A percentile compares a stretch with the other conserved stretches of the same genome.
phyloP scores from a whole-genome alignment of 2,888 invertebrate species.

The Tiliacea citrago region DNA sequence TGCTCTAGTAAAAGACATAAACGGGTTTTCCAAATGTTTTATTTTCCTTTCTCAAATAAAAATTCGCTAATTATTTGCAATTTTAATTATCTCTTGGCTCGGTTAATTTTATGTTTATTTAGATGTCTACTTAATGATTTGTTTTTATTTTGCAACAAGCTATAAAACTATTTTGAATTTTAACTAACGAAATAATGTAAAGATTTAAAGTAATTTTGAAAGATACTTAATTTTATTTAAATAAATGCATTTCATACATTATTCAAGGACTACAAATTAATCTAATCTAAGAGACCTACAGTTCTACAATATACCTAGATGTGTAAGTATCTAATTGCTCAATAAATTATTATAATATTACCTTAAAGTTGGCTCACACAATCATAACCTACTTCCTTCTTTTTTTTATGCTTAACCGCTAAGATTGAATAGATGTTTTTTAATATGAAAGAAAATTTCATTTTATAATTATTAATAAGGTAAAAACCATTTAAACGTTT shows the following conservation, averaged over 20 bases:
- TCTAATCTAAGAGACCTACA: neutral
- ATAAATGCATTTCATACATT: neutral
- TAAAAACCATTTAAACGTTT: neutral
- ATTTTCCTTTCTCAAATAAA: neutral
- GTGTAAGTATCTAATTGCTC: neutral
- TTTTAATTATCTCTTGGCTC: neutral
- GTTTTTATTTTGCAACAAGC: neutral
- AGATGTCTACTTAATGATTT: neutral
- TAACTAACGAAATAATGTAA: neutral
- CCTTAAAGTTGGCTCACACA: neutral
- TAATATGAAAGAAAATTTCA: neutral
- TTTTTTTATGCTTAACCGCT: neutral
- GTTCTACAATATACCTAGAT: conserved; percentile 2
- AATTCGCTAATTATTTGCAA: neutral
- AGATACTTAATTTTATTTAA: conserved; percentile 8
- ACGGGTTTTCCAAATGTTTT: conserved; percentile 58
- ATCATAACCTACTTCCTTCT: neutral
- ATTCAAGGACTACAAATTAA: neutral
- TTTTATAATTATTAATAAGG: neutral
- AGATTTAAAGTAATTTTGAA: neutral
- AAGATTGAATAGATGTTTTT: neutral
- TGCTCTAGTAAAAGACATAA: conserved; percentile 71
- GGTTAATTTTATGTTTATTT: neutral
- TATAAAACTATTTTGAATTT: neutral
- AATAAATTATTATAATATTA: conserved; percentile 9